Evolutionary conservation across 1,140 invertebrate genomes (phyloP).

Genomic region (Megalonaias nervosa): DNA sequence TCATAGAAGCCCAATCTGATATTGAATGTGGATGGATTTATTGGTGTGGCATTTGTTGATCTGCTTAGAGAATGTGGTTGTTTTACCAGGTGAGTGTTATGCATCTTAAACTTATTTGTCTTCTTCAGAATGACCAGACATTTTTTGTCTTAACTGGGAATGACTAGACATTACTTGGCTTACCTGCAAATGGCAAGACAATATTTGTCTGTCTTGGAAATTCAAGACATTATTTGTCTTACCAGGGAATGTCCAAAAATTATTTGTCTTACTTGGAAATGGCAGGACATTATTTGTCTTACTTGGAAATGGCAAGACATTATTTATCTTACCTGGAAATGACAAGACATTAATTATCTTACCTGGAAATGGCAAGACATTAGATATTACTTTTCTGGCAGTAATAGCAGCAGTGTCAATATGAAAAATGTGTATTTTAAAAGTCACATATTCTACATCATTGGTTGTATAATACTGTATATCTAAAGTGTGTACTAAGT

Average conservation of each 20-base stretch:
- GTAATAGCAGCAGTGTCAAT: background rate
- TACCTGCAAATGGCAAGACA: background rate
- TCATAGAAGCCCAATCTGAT: slow-evolving; percentile 96
- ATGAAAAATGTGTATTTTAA: background rate
- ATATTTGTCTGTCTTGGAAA: too few species aligned
- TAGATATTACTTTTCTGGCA: background rate
- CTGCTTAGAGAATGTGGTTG: slow-evolving; percentile 81
- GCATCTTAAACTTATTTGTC: background rate
- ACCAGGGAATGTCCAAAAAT: too few species aligned
- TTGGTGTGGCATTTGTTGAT: slow-evolving; percentile 98
- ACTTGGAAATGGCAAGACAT: too few species aligned
- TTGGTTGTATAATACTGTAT: background rate
- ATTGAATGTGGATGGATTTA: slow-evolving; percentile 98
- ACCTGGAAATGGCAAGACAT: background rate
- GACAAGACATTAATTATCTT: background rate
- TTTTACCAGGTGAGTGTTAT: slow-evolving; percentile 84
- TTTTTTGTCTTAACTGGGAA: background rate
- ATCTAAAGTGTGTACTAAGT: too few species aligned
- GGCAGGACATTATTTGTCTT: too few species aligned
- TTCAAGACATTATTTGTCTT: too few species aligned
- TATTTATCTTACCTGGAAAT: too few species aligned
- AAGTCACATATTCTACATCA: too few species aligned
- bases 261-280: too few species aligned
- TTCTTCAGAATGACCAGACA: background rate
- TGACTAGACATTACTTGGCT: background rate